These are phyloP conservation scores for Eriocheir sinensis DNA, from an alignment of 1,140 invertebrate genomes.

Conservation along the genomic window DNA sequence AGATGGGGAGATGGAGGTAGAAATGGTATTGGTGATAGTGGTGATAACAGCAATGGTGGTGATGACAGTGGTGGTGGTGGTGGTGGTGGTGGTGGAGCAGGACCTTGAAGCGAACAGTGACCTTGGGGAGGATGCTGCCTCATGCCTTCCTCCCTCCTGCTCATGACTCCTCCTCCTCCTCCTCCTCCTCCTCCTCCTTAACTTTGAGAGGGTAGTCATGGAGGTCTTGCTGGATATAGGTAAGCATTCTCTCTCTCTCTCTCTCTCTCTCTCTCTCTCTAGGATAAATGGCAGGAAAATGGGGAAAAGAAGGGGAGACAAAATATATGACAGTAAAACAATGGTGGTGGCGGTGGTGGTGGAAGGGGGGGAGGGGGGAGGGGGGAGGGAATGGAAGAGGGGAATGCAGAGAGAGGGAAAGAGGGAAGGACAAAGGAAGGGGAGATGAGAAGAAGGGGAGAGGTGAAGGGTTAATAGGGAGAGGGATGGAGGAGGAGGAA, in stretches of 20 bases:
- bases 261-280: not conserved
- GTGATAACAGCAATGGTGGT: not conserved
- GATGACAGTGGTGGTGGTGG: not conserved
- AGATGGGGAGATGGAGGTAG: not conserved
- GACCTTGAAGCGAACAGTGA: slow-evolving; percentile 1
- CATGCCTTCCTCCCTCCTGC: not conserved
- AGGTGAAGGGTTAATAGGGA: not conserved
- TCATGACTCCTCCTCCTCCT: not conserved
- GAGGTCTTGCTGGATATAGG: too few relatives aligned
- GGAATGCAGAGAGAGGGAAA: not conserved
- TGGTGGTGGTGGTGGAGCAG: not conserved
- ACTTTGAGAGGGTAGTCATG: too few relatives aligned
- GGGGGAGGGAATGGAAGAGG: not conserved
- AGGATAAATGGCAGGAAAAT: not conserved
- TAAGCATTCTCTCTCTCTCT: not conserved
- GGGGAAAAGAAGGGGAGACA: not conserved
- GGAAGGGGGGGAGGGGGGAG: not conserved
- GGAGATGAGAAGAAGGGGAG: not conserved
- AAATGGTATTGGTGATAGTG: not conserved
- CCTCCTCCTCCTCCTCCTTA: slow-evolving; percentile 8
- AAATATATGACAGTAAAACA: not conserved
- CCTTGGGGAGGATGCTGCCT: not conserved
- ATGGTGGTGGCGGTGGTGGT: not conserved
- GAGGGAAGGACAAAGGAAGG: not conserved
- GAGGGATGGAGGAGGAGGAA: not conserved